Conservation (phyloP, 1,140 invertebrate genomes). For the Heterodera schachtii region DNA sequence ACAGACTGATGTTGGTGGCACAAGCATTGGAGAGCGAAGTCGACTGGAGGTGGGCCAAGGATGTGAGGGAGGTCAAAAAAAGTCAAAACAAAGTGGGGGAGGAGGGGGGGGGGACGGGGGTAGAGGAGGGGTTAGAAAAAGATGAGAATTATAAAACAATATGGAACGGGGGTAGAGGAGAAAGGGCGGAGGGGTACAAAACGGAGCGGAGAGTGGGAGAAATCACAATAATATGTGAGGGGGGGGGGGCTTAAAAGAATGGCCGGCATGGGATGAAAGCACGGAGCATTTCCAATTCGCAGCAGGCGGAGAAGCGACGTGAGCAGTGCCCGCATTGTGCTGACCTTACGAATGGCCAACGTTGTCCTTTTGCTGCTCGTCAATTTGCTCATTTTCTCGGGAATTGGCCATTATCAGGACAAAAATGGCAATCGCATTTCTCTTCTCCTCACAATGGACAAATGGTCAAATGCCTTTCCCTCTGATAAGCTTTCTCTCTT, state of each 20-base stretch:
- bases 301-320: slow-evolving; percentile 55
- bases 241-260: too few relatives aligned
- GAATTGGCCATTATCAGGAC: slow-evolving; percentile 60
- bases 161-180: too few relatives aligned
- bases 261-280: too few relatives aligned
- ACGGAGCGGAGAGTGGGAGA: too few relatives aligned
- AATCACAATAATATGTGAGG: too few relatives aligned
- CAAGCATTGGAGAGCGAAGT: slow-evolving; percentile 62
- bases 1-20: slow-evolving; percentile 61
- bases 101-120: too few relatives aligned
- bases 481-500: slow-evolving; percentile 16
- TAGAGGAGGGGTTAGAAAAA: too few relatives aligned
- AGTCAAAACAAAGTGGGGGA: background rate
- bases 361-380: slow-evolving; percentile 51
- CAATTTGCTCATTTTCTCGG: slow-evolving; percentile 57
- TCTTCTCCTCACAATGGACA: slow-evolving; percentile 47
- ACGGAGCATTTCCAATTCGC: background rate
- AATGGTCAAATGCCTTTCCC: slow-evolving; percentile 33
- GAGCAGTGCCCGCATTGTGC: slow-evolving; percentile 55
- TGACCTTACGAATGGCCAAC: slow-evolving; percentile 59
- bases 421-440: slow-evolving; percentile 47
- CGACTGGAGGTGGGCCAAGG: slow-evolving; percentile 51
- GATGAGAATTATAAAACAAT: too few relatives aligned
- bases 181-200: too few relatives aligned
- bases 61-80: background rate